Conservation (phyloP, 2,888 invertebrate species). For the Melolontha melolontha region DNA sequence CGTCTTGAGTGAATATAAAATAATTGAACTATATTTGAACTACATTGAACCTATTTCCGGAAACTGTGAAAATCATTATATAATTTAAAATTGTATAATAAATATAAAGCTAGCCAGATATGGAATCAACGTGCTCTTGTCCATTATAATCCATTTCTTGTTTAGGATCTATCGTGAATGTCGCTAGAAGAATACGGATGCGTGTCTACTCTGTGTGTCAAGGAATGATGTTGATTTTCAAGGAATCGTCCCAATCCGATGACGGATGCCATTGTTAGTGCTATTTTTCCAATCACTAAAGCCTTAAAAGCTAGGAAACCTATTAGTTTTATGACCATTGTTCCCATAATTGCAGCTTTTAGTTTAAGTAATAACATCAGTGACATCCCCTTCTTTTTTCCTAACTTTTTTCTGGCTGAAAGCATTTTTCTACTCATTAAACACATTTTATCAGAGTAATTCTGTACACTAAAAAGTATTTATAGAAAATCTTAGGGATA, state of each 20-base stretch:
- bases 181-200: slow-evolving; percentile 67
- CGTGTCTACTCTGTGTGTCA: slow-evolving; percentile 81
- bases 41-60: not conserved
- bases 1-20: slow-evolving; percentile 7
- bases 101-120: not conserved
- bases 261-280: slow-evolving; percentile 80
- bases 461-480: too few relatives aligned
- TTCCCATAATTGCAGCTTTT: slow-evolving; percentile 83
- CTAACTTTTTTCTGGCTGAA: slow-evolving; percentile 78
- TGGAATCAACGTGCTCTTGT: slow-evolving; percentile 4
- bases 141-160: slow-evolving; percentile 76
- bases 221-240: slow-evolving; percentile 75
- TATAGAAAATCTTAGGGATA: too few relatives aligned
- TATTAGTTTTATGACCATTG: slow-evolving; percentile 80
- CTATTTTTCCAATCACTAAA: slow-evolving; percentile 85
- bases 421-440: slow-evolving; percentile 9
- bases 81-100: not conserved
- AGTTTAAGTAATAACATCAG: slow-evolving; percentile 82
- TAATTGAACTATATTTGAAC: not conserved
- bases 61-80: not conserved
- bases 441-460: not conserved
- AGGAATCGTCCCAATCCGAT: slow-evolving; percentile 81
- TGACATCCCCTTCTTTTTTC: slow-evolving; percentile 80
- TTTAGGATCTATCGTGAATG: slow-evolving; percentile 73
- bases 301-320: slow-evolving; percentile 88